These are phyloP conservation scores for Globodera rostochiensis DNA, from an alignment of 1,140 invertebrate species.

Conservation along the genomic window DNA sequence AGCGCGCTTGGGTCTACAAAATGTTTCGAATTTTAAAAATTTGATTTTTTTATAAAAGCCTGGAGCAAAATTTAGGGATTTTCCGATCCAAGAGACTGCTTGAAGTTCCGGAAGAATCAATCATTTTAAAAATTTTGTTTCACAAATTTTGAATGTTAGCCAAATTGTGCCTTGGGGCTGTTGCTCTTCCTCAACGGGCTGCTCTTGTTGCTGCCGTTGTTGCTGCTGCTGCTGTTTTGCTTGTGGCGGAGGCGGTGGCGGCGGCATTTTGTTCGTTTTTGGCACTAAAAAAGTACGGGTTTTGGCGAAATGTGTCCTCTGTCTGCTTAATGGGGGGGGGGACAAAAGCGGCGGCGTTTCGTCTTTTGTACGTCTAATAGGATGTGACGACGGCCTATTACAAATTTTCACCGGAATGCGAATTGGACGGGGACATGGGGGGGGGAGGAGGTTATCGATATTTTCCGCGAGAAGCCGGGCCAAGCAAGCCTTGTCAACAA, in stretches of 20 bases:
- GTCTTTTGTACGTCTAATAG: too few relatives aligned
- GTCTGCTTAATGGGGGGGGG: too few relatives aligned
- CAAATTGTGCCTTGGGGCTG: not conserved
- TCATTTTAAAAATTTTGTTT: constrained; percentile 5
- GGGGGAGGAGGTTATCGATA: not conserved
- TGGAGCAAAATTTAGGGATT: too few relatives aligned
- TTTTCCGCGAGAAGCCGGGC: not conserved
- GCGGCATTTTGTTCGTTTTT: not conserved
- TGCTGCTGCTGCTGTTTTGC: constrained; percentile 10
- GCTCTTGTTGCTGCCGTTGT: constrained; percentile 10
- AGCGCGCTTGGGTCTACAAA: constrained; percentile 10
- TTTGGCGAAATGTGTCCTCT: too few relatives aligned
- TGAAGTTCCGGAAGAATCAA: too few relatives aligned
- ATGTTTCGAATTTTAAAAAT: not conserved
- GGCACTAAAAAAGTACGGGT: not conserved
- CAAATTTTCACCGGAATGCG: too few relatives aligned
- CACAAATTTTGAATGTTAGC: not conserved
- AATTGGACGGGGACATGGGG: too few relatives aligned
- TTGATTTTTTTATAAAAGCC: too few relatives aligned
- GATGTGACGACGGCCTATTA: too few relatives aligned
- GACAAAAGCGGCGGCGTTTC: too few relatives aligned
- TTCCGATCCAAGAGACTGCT: too few relatives aligned
- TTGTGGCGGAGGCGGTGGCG: constrained; percentile 8
- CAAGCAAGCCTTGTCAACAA: not conserved
- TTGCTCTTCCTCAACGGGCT: constrained; percentile 7